Evolutionary conservation across 1,140 invertebrate genomes (phyloP), one percentile per base, ranked within the genome.

Genomic region (Danaus plexippus): DNA sequence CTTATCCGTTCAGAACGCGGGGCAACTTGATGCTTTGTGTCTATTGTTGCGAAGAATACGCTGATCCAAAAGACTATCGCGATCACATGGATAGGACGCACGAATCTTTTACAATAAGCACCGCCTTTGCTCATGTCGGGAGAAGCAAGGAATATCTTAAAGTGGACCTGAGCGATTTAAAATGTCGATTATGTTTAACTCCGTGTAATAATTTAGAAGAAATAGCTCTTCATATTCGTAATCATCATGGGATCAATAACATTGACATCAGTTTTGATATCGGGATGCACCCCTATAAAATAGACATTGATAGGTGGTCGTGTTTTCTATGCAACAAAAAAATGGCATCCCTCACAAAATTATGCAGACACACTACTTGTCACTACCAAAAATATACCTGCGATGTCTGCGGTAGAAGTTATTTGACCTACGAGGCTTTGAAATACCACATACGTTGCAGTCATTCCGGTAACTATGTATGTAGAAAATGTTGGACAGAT

Each of bases 301-400:
- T 86, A 22, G 67, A 71, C 10, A 69, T 64, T n/a, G 74, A 80
- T 11, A 78, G 72, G 22, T 83, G 67, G 64, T 32, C 52, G 11
- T 85, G 82, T 47, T 71, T 61, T 22, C 42, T 80, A 7, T 85
- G 82, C 40, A 51, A 69, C 11, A 71, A 71, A 47, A 82, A 80
- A 59, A 59, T 78, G 10, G 69, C 76, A 0, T 62, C 75, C 0
- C 47, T 85, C 0, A 71, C 60, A 0, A 77, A 73, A 12, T 54
- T 85, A 1, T 74, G 71, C 51, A 65, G 76, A 18, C 82, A 86
- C 47, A 86, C 77, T 0, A 74, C 72, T 0, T 66, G 74, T 0
- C 80, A 86, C 63, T 84, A 74, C 13, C 59, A 62, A n/a, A 75
- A 81, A 15, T 80, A 68, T 44, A 84, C 79, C 1, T 85, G 82